These are phyloP conservation scores for Nothoprocta perdicaria DNA, from an alignment of 2,113 vertebrate species.

Conservation along the genomic window DNA sequence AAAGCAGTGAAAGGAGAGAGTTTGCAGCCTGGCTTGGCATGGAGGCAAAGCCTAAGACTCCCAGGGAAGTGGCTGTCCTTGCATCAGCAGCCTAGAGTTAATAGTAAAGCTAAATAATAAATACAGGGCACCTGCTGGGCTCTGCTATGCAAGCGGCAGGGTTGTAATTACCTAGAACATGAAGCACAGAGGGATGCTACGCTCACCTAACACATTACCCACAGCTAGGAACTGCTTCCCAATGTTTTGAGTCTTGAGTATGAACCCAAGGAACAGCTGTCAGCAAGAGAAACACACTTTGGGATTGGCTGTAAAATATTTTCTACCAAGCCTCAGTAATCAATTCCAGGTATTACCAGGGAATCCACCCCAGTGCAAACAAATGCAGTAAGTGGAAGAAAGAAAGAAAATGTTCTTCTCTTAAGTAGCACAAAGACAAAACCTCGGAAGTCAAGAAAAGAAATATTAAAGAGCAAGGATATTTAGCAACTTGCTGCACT, in stretches of 20 bases:
- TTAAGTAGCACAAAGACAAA: not conserved
- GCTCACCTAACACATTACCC: conserved; percentile 34
- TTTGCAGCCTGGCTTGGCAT: not conserved
- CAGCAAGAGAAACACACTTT: not conserved
- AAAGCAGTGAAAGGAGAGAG: rapidly evolving
- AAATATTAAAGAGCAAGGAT: not conserved
- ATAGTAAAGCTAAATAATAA: conserved; percentile 63
- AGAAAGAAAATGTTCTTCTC: not conserved
- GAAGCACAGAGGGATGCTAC: conserved; percentile 73
- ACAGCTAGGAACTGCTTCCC: conserved; percentile 14
- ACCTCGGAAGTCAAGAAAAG: not conserved
- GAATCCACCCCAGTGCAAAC: rapidly evolving
- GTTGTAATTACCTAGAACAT: conserved; percentile 72
- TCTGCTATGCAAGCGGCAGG: conserved; percentile 30
- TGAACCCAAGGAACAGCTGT: conserved; percentile 29
- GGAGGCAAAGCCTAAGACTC: rapidly evolving
- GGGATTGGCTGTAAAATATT: not conserved
- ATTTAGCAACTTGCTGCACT: not conserved
- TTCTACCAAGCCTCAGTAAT: not conserved
- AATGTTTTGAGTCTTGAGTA: not conserved
- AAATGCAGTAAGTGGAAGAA: not conserved
- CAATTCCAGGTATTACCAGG: not conserved
- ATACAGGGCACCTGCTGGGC: conserved; percentile 60
- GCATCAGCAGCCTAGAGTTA: conserved; percentile 30
- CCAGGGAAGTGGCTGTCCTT: conserved; percentile 27